These are phyloP conservation scores for Pogonognathellus flavescens DNA, from an alignment of 1,140 invertebrate species.

Conservation along the genomic window DNA sequence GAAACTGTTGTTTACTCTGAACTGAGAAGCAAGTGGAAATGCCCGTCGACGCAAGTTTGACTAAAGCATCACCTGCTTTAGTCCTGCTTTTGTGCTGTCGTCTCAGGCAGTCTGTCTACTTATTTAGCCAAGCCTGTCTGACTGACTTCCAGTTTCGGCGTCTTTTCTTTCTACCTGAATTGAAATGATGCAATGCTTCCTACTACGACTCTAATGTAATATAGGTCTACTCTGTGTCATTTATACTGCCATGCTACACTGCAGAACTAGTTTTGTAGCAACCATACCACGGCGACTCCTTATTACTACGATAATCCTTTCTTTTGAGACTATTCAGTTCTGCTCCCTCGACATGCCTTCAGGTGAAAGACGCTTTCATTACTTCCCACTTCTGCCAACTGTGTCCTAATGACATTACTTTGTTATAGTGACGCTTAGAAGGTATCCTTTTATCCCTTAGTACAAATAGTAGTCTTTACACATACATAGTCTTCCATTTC, in stretches of 20 bases:
- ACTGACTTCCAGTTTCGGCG: background rate
- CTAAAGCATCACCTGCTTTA: conserved; percentile 49
- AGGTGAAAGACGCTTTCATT: conserved; percentile 63
- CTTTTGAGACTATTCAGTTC: background rate
- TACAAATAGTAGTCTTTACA: no score
- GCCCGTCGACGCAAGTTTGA: background rate
- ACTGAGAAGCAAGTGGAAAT: background rate
- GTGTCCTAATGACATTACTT: conserved; percentile 58
- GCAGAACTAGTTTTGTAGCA: background rate
- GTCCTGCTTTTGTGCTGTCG: conserved; percentile 33
- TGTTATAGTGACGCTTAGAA: no score
- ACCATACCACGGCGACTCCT: background rate
- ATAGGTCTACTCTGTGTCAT: no score
- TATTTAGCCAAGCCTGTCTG: conserved; percentile 5
- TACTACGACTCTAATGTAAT: background rate
- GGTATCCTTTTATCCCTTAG: no score
- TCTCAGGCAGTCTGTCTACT: conserved; percentile 48
- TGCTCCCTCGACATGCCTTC: conserved; percentile 51
- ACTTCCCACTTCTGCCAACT: conserved; percentile 60
- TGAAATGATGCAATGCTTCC: conserved; percentile 26
- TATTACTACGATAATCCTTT: background rate
- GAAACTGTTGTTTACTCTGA: background rate
- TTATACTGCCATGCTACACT: no score
- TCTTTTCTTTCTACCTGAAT: conserved; percentile 8
- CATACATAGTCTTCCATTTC: no score